Conservation (phyloP, 1,140 invertebrate genomes). For the Diorhabda carinulata region DNA sequence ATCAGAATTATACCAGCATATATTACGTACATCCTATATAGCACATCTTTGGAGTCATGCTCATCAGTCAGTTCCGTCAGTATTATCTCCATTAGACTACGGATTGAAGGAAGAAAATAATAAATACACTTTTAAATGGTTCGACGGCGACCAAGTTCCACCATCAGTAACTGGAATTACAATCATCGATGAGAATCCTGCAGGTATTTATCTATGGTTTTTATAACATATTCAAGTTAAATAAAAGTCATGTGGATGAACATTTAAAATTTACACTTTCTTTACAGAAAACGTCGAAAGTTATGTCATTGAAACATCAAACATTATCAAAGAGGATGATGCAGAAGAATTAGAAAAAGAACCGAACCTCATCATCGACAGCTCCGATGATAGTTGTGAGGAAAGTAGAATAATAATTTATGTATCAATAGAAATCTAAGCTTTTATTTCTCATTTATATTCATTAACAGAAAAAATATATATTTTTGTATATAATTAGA, state of each 20-base stretch:
- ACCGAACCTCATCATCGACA: neutral
- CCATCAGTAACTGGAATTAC: conserved; percentile 4
- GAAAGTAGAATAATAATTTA: too few species aligned
- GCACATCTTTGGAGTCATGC: conserved; percentile 10
- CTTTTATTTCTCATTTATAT: too few species aligned
- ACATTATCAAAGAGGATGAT: conserved; percentile 4
- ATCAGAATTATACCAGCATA: too few species aligned
- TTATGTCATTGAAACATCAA: conserved; percentile 5
- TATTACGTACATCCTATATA: conserved; percentile 7
- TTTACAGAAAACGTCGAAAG: conserved; percentile 6
- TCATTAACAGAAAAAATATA: too few species aligned
- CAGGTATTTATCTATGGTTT: neutral
- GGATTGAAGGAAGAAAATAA: conserved; percentile 3
- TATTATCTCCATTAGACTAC: neutral
- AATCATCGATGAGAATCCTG: neutral
- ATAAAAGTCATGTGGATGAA: conserved; percentile 5
- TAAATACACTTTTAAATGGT: conserved; percentile 12
- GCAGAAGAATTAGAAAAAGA: neutral
- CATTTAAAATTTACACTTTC: neutral
- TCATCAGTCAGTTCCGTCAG: conserved; percentile 8
- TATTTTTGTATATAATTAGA: too few species aligned
- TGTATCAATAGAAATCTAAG: too few species aligned
- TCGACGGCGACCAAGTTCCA: neutral
- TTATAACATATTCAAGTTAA: conserved; percentile 1
- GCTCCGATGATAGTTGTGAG: neutral